Evolutionary conservation across 2,888 invertebrate genomes (phyloP), one percentile per base, ranked within the genome.

Genomic region (Hanleya hanleyi): DNA sequence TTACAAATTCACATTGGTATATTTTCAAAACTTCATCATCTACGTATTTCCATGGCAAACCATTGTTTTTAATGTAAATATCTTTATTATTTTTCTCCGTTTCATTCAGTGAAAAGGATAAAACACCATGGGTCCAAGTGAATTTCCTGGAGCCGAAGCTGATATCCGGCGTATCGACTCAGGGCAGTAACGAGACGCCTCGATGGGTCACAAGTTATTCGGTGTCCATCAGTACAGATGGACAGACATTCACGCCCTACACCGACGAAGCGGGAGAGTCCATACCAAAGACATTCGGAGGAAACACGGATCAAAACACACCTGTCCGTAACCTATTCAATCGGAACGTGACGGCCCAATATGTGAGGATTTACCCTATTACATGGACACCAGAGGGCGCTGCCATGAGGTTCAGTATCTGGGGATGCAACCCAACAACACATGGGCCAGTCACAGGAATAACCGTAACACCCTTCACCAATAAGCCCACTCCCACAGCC

Each of bases 81-180:
- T n/a, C n/a, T n/a, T n/a, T n/a, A n/a, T n/a, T n/a, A n/a, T n/a
- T n/a, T n/a, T n/a, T n/a, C n/a, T n/a, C n/a, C n/a, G n/a, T n/a
- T n/a, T n/a, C n/a, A n/a, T 69, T 0, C 75, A 84, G 84, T 36
- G 67, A 73, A 9, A 69, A 68, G 32, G 68, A 78, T 22, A 79
- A 78, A 6, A 77, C 82, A 49, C 80, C 81, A 67, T 86, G 84
- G 84, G 81, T 84, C n/a, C 81, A 84, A 67, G 82, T 86, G 18
- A 84, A 86, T 64, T 79, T 85, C 70, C 74, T 77, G 12, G 57
- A 74, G 26, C 83, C 85, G 1, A 75, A 78, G 70, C 64, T 77
- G 15, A 74, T 86, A 36, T 80, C 83, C 3, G 84, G 84, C 3
- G 72, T 86, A 36, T 72, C 85, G 33, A 85, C 84, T 2, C 85